Conservation (phyloP, 2,888 invertebrate species). For the Eulithis prunata region DNA sequence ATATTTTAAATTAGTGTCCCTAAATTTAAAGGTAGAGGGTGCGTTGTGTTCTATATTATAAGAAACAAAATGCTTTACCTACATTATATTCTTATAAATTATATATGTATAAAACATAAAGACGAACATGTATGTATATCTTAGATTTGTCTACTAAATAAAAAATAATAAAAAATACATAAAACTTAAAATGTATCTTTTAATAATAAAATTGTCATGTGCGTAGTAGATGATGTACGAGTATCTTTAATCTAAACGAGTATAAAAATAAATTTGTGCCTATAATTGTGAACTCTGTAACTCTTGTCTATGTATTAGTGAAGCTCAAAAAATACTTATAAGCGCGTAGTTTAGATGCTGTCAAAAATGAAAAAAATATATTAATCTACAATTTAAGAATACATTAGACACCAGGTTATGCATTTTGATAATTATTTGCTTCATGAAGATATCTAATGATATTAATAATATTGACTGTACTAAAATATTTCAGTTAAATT, state of each 20-base stretch:
- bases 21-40: slow-evolving; percentile 63
- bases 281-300: slow-evolving; percentile 69
- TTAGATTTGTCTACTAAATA: slow-evolving; percentile 80
- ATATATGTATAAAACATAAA: slow-evolving; percentile 73
- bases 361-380: slow-evolving; percentile 57
- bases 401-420: slow-evolving; percentile 71
- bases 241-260: slow-evolving; percentile 53
- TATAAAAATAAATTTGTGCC: slow-evolving; percentile 76
- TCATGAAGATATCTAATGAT: slow-evolving; percentile 38
- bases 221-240: slow-evolving; percentile 68
- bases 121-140: slow-evolving; percentile 75
- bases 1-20: slow-evolving; percentile 79
- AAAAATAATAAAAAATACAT: slow-evolving; percentile 60
- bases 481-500: slow-evolving; percentile 9
- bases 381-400: slow-evolving; percentile 59
- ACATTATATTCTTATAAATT: slow-evolving; percentile 84
- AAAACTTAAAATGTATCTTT: slow-evolving; percentile 56
- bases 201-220: slow-evolving; percentile 60
- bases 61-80: slow-evolving; percentile 83
- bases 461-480: slow-evolving; percentile 16
- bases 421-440: slow-evolving; percentile 63
- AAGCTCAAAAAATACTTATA: slow-evolving; percentile 78
- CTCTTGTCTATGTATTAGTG: slow-evolving; percentile 72
- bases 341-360: slow-evolving; percentile 80
- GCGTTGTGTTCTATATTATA: slow-evolving; percentile 77